phyloP scores from a whole-genome alignment of 1,140 invertebrate species.

The Bombus huntii region DNA sequence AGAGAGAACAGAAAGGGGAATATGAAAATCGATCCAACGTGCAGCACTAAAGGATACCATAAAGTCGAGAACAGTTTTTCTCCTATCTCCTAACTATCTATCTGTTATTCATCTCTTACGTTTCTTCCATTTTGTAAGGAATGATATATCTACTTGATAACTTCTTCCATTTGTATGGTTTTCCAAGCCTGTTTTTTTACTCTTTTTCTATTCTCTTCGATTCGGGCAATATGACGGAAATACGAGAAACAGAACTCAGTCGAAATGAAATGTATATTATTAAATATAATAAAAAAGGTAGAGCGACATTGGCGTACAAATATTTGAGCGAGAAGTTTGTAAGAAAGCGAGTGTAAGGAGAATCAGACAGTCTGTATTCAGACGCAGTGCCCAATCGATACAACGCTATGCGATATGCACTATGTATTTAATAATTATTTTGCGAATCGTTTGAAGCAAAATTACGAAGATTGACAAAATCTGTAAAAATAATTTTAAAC shows the following conservation, averaged over 20 bases:
- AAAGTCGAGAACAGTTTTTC: constrained; percentile 1
- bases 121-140: background rate
- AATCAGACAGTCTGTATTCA: background rate
- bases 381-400: background rate
- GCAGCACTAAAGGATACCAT: background rate
- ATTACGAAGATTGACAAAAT: background rate
- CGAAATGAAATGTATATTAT: background rate
- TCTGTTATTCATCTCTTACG: constrained; percentile 2
- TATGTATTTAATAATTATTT: background rate
- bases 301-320: background rate
- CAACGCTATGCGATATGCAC: background rate
- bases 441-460: background rate
- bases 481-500: background rate
- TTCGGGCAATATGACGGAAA: background rate
- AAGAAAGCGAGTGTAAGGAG: background rate
- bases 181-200: background rate
- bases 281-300: background rate
- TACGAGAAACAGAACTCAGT: background rate
- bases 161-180: no score
- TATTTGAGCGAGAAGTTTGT: background rate
- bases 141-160: background rate
- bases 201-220: no score
- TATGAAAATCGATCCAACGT: constrained; percentile 30
- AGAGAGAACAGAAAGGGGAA: background rate
- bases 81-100: background rate